Percentiles rank a stretch among this genome's conserved stretches.
phyloP scores from a whole-genome alignment of 2,888 invertebrate genomes.

The Diadromus collaris region DNA sequence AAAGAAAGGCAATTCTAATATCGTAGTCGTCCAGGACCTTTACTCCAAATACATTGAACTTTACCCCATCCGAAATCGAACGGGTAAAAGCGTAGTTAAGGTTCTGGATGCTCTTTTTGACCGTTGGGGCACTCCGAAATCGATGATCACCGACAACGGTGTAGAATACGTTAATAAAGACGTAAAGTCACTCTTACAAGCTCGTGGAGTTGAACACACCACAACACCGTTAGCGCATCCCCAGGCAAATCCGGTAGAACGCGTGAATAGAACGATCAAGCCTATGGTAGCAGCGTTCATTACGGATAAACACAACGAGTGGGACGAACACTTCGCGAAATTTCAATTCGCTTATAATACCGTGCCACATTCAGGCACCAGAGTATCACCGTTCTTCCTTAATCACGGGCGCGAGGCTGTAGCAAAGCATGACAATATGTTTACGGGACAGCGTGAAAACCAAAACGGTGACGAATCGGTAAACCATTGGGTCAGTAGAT shows the following conservation, averaged over 20 bases:
- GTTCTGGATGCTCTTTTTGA: conserved; percentile 53
- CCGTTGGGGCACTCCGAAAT: conserved; percentile 52
- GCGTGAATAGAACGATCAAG: conserved; percentile 42
- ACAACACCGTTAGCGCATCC: conserved; percentile 47
- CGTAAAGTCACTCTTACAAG: conserved; percentile 28
- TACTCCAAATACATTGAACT: conserved; percentile 16
- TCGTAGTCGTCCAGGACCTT: conserved; percentile 8
- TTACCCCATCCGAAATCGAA: background rate
- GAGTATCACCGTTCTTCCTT: conserved; percentile 40
- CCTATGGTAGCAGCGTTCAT: conserved; percentile 43
- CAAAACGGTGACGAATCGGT: background rate
- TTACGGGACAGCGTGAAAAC: background rate
- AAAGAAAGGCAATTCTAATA: conserved; percentile 3
- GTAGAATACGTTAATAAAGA: conserved; percentile 40
- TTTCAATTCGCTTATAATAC: conserved; percentile 43
- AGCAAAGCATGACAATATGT: background rate
- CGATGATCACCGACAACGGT: conserved; percentile 50
- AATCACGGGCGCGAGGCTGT: conserved; percentile 41
- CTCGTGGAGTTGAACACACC: conserved; percentile 41
- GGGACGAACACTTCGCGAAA: conserved; percentile 53
- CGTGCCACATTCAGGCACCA: conserved; percentile 39
- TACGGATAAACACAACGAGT: conserved; percentile 42
- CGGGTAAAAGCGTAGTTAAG: conserved; percentile 28
- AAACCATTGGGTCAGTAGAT: background rate
- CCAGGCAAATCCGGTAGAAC: conserved; percentile 51